Conservation (phyloP, 2,113 vertebrate genomes). For the Oreochromis aureus region DNA sequence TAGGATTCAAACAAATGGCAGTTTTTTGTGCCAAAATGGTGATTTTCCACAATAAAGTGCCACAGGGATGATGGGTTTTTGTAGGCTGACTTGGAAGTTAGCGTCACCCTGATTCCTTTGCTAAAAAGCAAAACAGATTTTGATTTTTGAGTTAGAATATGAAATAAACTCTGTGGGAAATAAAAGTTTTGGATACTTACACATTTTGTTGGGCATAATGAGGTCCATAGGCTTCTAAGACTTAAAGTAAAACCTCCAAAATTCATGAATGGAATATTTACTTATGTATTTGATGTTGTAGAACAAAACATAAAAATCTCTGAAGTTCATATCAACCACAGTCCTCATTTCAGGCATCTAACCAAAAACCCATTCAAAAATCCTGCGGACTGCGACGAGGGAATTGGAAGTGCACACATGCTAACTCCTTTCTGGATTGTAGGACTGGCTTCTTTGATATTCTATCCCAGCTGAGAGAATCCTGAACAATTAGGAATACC, state of each 20-base stretch:
- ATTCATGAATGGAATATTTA: not conserved
- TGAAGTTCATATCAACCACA: not conserved
- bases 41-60: not conserved
- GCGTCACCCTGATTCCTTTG: not conserved
- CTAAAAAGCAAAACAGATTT: not conserved
- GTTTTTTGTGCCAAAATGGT: not conserved
- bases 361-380: not conserved
- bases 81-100: not conserved
- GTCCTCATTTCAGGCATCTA: accelerated
- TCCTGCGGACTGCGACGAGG: not conserved
- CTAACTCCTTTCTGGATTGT: not conserved
- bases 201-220: not conserved
- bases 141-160: not conserved
- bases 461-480: not conserved
- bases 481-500: not conserved
- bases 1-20: not conserved
- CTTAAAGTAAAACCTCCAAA: not conserved
- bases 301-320: not conserved
- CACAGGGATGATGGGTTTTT: not conserved
- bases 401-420: not conserved
- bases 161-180: not conserved
- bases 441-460: not conserved
- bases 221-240: not conserved
- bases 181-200: not conserved
- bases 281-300: not conserved